Evolutionary conservation across 1,140 invertebrate genomes (phyloP).

Genomic region (Linepithema humile): DNA sequence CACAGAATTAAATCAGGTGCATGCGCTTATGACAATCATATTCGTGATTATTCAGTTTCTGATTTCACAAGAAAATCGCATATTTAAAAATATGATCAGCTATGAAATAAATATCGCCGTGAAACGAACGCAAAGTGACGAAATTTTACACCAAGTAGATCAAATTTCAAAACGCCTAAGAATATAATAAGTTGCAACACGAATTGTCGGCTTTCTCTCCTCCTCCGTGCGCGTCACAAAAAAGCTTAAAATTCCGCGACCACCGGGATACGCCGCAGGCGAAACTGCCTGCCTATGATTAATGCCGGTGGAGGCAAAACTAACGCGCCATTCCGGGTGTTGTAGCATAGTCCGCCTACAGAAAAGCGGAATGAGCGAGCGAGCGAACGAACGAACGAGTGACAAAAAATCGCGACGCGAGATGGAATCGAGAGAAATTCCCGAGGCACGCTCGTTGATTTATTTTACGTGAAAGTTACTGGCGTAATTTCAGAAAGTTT

Average conservation of each 20-base stretch:
- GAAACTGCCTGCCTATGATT: slow-evolving; percentile 71
- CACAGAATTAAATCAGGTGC: no score
- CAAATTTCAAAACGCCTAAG: slow-evolving; percentile 70
- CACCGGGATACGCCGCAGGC: slow-evolving; percentile 66
- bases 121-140: slow-evolving; percentile 32
- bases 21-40: no score
- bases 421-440: slow-evolving; percentile 68
- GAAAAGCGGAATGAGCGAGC: slow-evolving; percentile 55
- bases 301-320: slow-evolving; percentile 68
- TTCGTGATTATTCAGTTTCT: no score
- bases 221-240: slow-evolving; percentile 48
- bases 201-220: slow-evolving; percentile 67
- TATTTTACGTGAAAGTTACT: slow-evolving; percentile 68
- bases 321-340: slow-evolving; percentile 57
- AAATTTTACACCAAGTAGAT: slow-evolving; percentile 63
- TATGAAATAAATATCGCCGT: neutral
- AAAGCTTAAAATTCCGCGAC: slow-evolving; percentile 75
- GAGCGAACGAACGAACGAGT: slow-evolving; percentile 57
- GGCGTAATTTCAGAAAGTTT: slow-evolving; percentile 40
- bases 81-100: no score
- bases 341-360: slow-evolving; percentile 44
- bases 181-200: slow-evolving; percentile 28
- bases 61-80: no score
- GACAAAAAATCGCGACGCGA: slow-evolving; percentile 60
- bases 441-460: slow-evolving; percentile 63